Base-by-base conservation (phyloP, 2,888 invertebrate genomes). In the Cylindroiulus punctatus region DNA sequence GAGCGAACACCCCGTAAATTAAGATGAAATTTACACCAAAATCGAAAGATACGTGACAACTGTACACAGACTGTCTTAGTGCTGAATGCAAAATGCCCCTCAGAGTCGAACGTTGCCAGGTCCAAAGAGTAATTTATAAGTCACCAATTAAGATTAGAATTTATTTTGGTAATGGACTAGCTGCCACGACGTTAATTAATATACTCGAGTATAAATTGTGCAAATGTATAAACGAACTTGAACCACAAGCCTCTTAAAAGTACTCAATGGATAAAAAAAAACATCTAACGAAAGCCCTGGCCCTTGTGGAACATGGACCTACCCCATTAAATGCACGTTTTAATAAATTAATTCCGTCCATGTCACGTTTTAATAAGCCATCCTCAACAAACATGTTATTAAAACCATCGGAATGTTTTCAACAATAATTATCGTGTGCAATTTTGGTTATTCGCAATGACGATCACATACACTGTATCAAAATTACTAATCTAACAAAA, bases 101-200 rank as follows among this genome's bases (percentile, higher is more conserved):
- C 30, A 12, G 30, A 65, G 26, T 65, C 26, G 12, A n/a, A 26
- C 22, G 26, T 65, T 57, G 19, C 47, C 17, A 26, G 65, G 65
- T 65, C 65, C 65, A 65, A 26, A 65, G 65, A n/a, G 65, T 65
- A 26, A 65, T 65, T 65, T 65, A 65, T 65, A 65, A 65, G 65
- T 10, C 65, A 65, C 26, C 8, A 65, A 26, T 65, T 65, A 65
- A 65, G 65, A 65, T 65, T 65, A 65, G 22, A 26, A 7, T 65
- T 26, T 65, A n/a, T n/a, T 22, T 65, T 0, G 65, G 26, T 65
- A 65, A 65, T 65, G 65, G 65, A n/a, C n/a, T n/a, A n/a, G 26
- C 26, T 65, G 65, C 8, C 65, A 65, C 10, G 65, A 12, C 26
- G 47, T 26, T 65, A n/a, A 57, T 57, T 57, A 57, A 57, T 22